Evolutionary conservation across 2,797 vertebrate genomes (phyloP).

Genomic region (Falco biarmicus): DNA sequence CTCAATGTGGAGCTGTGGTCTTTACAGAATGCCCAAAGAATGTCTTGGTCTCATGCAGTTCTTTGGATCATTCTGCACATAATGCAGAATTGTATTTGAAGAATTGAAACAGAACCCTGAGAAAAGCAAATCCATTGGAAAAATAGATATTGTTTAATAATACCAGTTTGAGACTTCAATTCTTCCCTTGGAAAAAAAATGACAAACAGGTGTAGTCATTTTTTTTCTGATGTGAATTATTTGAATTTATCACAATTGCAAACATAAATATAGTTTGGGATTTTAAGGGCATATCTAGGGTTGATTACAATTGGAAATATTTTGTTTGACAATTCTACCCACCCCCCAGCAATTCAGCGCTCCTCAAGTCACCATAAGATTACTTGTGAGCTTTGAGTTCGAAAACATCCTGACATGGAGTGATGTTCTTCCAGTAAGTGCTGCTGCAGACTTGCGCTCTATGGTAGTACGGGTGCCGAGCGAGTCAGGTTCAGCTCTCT

Average conservation of each 20-base stretch:
- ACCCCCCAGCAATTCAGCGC: neutral
- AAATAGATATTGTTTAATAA: neutral
- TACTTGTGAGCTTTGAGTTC: conserved; percentile 4
- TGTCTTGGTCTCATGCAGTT: neutral
- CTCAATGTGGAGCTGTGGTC: neutral
- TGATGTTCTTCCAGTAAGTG: neutral
- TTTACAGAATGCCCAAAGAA: neutral
- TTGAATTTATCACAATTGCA: conserved; percentile 14
- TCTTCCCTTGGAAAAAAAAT: neutral
- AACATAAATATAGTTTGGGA: conserved; percentile 52
- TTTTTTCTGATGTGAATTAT: neutral
- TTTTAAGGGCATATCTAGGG: conserved; percentile 29
- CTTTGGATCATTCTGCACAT: neutral
- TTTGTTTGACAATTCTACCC: conserved; percentile 28
- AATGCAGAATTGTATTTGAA: neutral
- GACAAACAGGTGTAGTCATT: neutral
- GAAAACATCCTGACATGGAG: neutral
- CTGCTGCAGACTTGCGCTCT: neutral
- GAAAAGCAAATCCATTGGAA: conserved; percentile 57
- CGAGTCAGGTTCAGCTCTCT: neutral
- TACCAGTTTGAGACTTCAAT: conserved; percentile 32
- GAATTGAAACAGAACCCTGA: conserved; percentile 66
- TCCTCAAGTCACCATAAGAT: conserved; percentile 1
- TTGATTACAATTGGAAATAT: conserved; percentile 24
- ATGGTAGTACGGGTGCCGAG: neutral